These are phyloP conservation scores for Adelognathus sp. DNA, from an alignment of 2,888 invertebrate species.

Conservation along the genomic window DNA sequence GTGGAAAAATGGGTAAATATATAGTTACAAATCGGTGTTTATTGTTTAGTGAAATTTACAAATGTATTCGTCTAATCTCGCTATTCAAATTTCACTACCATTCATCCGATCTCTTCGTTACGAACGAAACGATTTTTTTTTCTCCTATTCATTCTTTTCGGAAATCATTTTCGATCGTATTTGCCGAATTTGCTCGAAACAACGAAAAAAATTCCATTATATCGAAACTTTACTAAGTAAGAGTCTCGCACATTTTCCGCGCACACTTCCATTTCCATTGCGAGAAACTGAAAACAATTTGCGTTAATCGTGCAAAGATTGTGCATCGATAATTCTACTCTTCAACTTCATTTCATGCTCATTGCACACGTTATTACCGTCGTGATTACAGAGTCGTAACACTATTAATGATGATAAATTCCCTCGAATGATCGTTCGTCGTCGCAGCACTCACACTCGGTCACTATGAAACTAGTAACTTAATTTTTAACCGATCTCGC, in stretches of 20 bases:
- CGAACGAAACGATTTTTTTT: slow-evolving; percentile 26
- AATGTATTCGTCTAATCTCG: slow-evolving; percentile 67
- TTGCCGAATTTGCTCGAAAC: slow-evolving; percentile 20
- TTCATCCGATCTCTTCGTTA: slow-evolving; percentile 43
- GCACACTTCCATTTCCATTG: not conserved
- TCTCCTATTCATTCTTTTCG: slow-evolving; percentile 22
- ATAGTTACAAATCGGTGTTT: slow-evolving; percentile 75
- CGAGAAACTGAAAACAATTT: slow-evolving; percentile 11
- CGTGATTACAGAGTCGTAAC: not conserved
- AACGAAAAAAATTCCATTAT: not conserved
- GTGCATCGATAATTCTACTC: slow-evolving; percentile 47
- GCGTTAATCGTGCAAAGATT: slow-evolving; percentile 32
- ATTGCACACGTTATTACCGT: not conserved
- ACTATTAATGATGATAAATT: too few relatives aligned
- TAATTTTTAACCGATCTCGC: too few relatives aligned
- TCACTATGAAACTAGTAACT: too few relatives aligned
- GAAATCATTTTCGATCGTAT: not conserved
- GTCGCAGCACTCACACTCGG: too few relatives aligned
- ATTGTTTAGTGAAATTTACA: slow-evolving; percentile 78
- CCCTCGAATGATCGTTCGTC: too few relatives aligned
- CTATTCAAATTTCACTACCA: slow-evolving; percentile 54
- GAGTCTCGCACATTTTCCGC: not conserved
- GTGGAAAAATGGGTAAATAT: not conserved
- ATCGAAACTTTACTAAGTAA: not conserved
- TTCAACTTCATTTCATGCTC: slow-evolving; percentile 18